A percentile compares a stretch with the other conserved stretches of the same genome.
phyloP scores from a whole-genome alignment of 2,797 vertebrate species.

The Lepidocolaptes lacrymiger region DNA sequence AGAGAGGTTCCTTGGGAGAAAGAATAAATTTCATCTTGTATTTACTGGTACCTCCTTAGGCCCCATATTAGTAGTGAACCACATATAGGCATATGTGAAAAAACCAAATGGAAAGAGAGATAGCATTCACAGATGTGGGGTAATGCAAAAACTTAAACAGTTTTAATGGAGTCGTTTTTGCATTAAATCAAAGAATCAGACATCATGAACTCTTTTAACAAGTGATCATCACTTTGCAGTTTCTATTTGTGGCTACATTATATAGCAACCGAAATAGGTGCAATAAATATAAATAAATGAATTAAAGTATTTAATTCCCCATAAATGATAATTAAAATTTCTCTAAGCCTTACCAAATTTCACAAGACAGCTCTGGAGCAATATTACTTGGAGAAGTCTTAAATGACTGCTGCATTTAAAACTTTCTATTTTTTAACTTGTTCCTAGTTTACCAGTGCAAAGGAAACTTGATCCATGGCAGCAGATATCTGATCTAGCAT shows the following conservation, averaged over 20 bases:
- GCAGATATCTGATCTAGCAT: background rate
- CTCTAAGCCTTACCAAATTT: background rate
- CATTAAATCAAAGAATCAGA: background rate
- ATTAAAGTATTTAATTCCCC: background rate
- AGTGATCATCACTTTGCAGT: background rate
- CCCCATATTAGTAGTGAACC: background rate
- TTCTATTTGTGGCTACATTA: background rate
- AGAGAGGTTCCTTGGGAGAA: background rate
- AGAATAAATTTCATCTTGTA: background rate
- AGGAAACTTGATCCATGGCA: background rate
- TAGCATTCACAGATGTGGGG: background rate
- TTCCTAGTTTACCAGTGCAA: background rate
- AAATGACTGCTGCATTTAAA: background rate
- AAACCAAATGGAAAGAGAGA: background rate
- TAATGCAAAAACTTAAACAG: background rate
- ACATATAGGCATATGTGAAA: fast-evolving
- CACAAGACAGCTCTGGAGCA: background rate
- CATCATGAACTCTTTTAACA: background rate
- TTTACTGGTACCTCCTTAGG: background rate
- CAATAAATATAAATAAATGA: background rate
- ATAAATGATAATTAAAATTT: background rate
- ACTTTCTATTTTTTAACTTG: background rate
- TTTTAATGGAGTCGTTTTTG: background rate
- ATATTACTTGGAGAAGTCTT: background rate
- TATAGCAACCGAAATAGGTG: background rate